Evolutionary conservation across 2,888 invertebrate species (phyloP).

Genomic region (Cerastoderma edule): DNA sequence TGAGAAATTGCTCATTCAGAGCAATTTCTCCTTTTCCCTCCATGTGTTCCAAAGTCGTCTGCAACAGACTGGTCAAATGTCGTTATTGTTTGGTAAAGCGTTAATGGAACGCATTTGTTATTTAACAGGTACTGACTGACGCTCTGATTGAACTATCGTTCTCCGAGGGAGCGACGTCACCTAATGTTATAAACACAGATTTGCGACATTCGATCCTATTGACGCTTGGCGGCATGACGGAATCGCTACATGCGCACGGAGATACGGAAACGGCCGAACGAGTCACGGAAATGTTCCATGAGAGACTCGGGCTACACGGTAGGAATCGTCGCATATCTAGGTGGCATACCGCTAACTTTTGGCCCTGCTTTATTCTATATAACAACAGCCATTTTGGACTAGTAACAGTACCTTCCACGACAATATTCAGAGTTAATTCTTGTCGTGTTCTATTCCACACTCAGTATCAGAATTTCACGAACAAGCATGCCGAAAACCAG

Average conservation of each 20-base stretch:
- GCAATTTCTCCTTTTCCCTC: background rate
- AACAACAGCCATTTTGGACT: too few relatives aligned
- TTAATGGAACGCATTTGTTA: background rate
- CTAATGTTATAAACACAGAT: constrained; percentile 41
- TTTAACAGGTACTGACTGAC: constrained; percentile 36
- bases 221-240: constrained; percentile 61
- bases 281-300: constrained; percentile 57
- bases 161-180: constrained; percentile 46
- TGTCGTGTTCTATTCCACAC: too few relatives aligned
- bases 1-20: background rate
- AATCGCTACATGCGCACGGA: constrained; percentile 49
- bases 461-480: too few relatives aligned
- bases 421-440: too few relatives aligned
- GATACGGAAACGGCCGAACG: constrained; percentile 46
- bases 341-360: too few relatives aligned
- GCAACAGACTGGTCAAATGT: background rate
- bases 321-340: too few relatives aligned
- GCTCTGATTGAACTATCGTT: constrained; percentile 56
- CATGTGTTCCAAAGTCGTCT: too few relatives aligned
- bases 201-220: constrained; percentile 62
- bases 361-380: too few relatives aligned
- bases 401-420: too few relatives aligned
- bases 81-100: too few relatives aligned
- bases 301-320: constrained; percentile 72
- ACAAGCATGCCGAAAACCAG: too few relatives aligned